A percentile compares a stretch with the other conserved stretches of the same genome.
phyloP scores from a whole-genome alignment of 2,797 vertebrate genomes.

The Rhinella marina region DNA sequence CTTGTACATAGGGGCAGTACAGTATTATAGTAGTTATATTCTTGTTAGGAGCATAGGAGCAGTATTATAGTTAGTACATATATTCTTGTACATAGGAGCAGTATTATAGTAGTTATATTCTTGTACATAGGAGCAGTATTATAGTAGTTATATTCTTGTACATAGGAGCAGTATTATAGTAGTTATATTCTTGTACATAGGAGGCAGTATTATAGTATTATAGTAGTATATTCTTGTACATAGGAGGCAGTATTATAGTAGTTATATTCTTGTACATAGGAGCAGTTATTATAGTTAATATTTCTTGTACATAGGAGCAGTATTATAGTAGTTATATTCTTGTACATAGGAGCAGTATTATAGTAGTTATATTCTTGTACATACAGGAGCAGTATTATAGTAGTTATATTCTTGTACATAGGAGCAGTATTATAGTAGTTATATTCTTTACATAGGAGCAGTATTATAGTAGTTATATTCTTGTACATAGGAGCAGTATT shows the following conservation, averaged over 20 bases:
- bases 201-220: not conserved
- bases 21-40: not conserved
- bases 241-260: constrained; percentile 12
- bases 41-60: not conserved
- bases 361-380: constrained; percentile 8
- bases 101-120: not conserved
- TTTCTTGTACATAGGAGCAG: not conserved
- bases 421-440: not conserved
- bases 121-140: not conserved
- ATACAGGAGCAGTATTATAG: not conserved
- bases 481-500: not conserved
- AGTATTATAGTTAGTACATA: not conserved
- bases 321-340: constrained; percentile 7
- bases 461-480: not conserved
- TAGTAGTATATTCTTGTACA: not conserved
- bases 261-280: not conserved
- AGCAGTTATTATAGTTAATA: not conserved
- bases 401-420: constrained; percentile 4
- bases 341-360: not conserved
- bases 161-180: not conserved
- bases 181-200: not conserved
- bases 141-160: not conserved
- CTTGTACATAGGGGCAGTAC: not conserved
- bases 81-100: not conserved
- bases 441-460: not conserved